Evolutionary conservation across 2,888 invertebrate genomes (phyloP).

Genomic region (Phengaris arion): DNA sequence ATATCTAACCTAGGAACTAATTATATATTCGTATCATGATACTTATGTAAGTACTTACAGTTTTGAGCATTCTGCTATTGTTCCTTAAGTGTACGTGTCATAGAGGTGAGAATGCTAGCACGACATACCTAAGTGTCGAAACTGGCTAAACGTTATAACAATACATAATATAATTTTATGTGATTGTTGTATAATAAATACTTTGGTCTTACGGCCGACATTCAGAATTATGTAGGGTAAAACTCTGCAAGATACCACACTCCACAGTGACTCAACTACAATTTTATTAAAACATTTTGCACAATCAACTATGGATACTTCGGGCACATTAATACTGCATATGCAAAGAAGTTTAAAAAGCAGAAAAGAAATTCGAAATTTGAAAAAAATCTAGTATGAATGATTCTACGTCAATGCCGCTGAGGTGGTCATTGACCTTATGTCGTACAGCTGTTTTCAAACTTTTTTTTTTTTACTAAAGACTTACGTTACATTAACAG

Average conservation of each 20-base stretch:
- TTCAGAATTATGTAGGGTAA: neutral
- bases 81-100: neutral
- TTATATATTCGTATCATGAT: slow-evolving; percentile 1
- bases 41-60: slow-evolving; percentile 3
- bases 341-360: too few relatives aligned
- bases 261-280: neutral
- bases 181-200: slow-evolving; percentile 17
- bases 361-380: too few relatives aligned
- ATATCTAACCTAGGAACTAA: slow-evolving; percentile 9
- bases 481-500: too few relatives aligned
- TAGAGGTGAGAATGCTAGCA: slow-evolving; percentile 1
- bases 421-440: too few relatives aligned
- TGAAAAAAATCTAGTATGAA: too few relatives aligned
- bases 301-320: too few relatives aligned
- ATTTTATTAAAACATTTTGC: too few relatives aligned
- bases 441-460: too few relatives aligned
- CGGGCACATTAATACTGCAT: too few relatives aligned
- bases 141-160: neutral
- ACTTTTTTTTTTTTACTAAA: too few relatives aligned
- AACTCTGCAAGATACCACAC: neutral
- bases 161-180: slow-evolving; percentile 18
- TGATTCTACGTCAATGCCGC: too few relatives aligned
- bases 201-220: slow-evolving; percentile 1
- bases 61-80: neutral
- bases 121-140: slow-evolving; percentile 1